A percentile compares a stretch with the other conserved stretches of the same genome.
Evolutionary conservation across 2,113 vertebrate species (phyloP).

Genomic region (Nycticryphes semicollaris): DNA sequence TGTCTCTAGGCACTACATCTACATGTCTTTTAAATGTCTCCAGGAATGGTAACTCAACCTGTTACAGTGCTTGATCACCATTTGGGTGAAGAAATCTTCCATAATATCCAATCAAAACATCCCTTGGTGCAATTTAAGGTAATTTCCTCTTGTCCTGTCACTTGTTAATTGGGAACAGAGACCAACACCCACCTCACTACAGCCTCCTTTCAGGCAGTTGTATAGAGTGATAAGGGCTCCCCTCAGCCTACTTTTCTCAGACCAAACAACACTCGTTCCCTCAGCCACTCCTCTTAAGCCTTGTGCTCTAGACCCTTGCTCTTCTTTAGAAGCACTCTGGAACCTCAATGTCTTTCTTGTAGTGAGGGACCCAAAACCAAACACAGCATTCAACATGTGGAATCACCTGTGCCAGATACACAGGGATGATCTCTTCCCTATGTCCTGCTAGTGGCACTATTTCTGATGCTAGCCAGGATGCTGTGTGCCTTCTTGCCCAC

Average conservation of each 20-base stretch:
- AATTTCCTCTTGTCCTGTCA: background rate
- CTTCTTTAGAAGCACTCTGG: rapidly evolving
- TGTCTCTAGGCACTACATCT: background rate
- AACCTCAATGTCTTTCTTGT: background rate
- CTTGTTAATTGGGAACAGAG: background rate
- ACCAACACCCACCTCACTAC: background rate
- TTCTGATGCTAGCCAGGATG: background rate
- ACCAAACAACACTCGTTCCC: background rate
- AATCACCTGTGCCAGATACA: rapidly evolving
- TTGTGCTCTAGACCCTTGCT: background rate
- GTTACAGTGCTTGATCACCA: background rate
- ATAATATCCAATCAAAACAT: background rate
- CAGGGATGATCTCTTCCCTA: rapidly evolving
- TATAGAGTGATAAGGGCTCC: background rate
- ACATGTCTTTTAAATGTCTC: background rate
- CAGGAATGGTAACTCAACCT: background rate
- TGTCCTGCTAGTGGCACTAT: background rate
- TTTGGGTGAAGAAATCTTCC: background rate
- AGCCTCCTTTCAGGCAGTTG: background rate
- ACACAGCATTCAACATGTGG: rapidly evolving
- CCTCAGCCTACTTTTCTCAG: background rate
- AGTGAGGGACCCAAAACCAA: background rate
- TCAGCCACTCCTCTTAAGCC: background rate
- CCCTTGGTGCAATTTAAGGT: background rate
- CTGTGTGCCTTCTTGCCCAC: background rate